Conservation (phyloP, 2,113 vertebrate species). For the Tragulus kanchil region DNA sequence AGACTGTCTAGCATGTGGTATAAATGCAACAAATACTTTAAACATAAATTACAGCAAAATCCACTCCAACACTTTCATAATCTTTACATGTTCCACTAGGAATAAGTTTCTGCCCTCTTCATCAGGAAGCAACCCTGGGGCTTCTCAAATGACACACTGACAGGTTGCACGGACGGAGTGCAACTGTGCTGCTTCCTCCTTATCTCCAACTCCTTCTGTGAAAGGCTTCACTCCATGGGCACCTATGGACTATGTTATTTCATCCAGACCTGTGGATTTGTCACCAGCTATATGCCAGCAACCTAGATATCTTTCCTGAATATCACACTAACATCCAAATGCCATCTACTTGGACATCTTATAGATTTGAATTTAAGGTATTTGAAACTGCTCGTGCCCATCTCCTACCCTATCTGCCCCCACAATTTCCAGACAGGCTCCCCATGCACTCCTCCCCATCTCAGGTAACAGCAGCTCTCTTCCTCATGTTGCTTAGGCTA, state of each 20-base stretch:
- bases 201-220: neutral
- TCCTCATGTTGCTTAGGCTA: neutral
- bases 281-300: neutral
- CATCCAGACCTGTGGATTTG: neutral
- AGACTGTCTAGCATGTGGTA: too few species aligned
- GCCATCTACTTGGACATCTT: neutral
- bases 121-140: neutral
- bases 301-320: neutral
- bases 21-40: too few species aligned
- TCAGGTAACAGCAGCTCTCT: neutral
- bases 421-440: neutral
- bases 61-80: too few species aligned
- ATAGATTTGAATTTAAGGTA: neutral
- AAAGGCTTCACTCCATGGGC: neutral
- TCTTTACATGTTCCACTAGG: neutral
- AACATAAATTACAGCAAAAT: too few species aligned
- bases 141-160: neutral
- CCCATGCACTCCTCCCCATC: too few species aligned
- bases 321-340: neutral
- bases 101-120: neutral
- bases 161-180: neutral
- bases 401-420: accelerated
- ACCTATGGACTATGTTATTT: neutral
- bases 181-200: neutral
- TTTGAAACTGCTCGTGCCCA: neutral